Evolutionary conservation across 2,888 invertebrate genomes (phyloP).

Genomic region (Dynastes maya): DNA sequence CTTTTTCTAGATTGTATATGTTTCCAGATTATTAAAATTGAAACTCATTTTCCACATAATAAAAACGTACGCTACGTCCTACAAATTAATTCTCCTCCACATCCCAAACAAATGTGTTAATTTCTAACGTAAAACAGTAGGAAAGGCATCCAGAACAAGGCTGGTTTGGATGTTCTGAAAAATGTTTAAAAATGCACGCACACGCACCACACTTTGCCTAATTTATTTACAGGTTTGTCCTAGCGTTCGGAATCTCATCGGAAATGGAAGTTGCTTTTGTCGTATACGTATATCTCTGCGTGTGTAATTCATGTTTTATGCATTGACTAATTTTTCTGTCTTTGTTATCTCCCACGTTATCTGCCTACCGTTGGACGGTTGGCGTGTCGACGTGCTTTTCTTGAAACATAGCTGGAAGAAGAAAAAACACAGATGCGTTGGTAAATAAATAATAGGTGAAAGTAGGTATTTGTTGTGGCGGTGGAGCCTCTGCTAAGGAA

Average conservation of each 20-base stretch:
- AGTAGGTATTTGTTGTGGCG: not conserved
- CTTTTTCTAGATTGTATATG: no score
- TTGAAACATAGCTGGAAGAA: not conserved
- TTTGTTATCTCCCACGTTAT: conserved; percentile 41
- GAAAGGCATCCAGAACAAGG: not conserved
- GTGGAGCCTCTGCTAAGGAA: not conserved
- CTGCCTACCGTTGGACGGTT: conserved; percentile 30
- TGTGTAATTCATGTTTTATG: conserved; percentile 36
- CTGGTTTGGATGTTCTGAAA: not conserved
- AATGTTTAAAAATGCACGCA: not conserved
- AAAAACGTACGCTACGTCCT: not conserved
- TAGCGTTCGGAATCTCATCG: conserved; percentile 4
- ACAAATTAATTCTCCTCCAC: not conserved
- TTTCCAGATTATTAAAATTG: no score
- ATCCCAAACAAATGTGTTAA: conserved; percentile 21
- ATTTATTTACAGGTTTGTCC: conserved; percentile 26
- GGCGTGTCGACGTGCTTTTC: not conserved
- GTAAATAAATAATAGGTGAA: conserved; percentile 21
- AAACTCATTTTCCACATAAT: not conserved
- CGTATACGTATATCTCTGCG: not conserved
- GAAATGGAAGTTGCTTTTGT: conserved; percentile 27
- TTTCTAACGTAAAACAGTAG: conserved; percentile 25
- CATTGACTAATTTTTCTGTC: conserved; percentile 28
- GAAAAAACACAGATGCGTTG: conserved; percentile 1
- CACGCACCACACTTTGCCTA: conserved; percentile 27